These are phyloP conservation scores for Teleogryllus oceanicus DNA, from an alignment of 2,888 invertebrate genomes.

Conservation along the genomic window DNA sequence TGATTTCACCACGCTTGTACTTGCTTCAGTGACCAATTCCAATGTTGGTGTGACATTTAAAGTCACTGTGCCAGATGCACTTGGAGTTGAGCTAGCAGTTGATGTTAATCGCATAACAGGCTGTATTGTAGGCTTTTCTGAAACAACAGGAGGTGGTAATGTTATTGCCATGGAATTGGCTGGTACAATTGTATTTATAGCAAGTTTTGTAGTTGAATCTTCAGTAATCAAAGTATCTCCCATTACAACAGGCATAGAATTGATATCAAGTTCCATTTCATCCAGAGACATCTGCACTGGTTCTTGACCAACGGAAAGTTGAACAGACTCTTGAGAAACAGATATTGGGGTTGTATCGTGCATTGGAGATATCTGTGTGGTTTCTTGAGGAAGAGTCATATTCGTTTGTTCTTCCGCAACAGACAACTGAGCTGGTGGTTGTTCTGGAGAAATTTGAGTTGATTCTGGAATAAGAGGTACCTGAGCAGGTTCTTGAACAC, in stretches of 20 bases:
- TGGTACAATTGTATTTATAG: not conserved
- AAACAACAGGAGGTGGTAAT: not conserved
- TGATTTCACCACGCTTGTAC: constrained; percentile 19
- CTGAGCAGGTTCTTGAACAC: not conserved
- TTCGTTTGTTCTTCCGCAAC: not conserved
- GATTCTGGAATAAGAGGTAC: not conserved
- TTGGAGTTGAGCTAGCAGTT: not conserved
- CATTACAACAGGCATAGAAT: constrained; percentile 72
- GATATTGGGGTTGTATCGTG: not conserved
- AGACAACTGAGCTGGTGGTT: not conserved
- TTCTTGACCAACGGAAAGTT: not conserved
- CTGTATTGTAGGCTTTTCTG: not conserved
- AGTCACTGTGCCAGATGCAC: not conserved
- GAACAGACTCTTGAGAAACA: not conserved
- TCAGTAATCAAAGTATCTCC: constrained; percentile 56
- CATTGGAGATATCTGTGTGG: not conserved
- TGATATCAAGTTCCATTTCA: constrained; percentile 58
- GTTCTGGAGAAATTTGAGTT: not conserved
- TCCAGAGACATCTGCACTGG: constrained; percentile 19
- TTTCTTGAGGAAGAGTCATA: not conserved
- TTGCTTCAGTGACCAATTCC: constrained; percentile 9
- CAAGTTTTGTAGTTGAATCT: constrained; percentile 20
- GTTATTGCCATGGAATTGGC: not conserved
- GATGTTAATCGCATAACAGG: not conserved
- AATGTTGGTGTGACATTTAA: not conserved